Percentiles rank a stretch among this genome's conserved stretches.
Conservation (phyloP, 2,888 invertebrate species). For the Ormyrus labotus region DNA sequence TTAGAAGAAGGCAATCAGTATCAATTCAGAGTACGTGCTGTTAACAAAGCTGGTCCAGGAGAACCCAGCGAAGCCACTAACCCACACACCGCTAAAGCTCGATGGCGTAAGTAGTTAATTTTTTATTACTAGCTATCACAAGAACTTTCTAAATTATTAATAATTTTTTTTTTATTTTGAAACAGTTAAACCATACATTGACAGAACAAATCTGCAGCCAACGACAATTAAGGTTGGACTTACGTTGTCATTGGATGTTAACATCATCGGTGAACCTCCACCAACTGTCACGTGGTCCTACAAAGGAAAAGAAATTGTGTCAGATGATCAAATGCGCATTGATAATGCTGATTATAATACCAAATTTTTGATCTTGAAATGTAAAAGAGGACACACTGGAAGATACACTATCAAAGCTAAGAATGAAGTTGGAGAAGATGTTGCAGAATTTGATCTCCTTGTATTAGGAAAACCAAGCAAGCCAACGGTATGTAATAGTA, state of each 20-base stretch:
- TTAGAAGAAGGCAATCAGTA: conserved; percentile 96
- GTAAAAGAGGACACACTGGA: conserved; percentile 88
- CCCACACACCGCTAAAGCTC: conserved; percentile 92
- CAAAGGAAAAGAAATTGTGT: conserved; percentile 82
- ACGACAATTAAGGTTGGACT: conserved; percentile 92
- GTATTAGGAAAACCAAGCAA: conserved; percentile 88
- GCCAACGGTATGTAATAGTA: conserved; percentile 77
- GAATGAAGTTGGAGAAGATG: conserved; percentile 95
- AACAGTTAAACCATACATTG: conserved; percentile 94
- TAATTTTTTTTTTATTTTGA: too few species aligned
- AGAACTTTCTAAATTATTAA: neutral
- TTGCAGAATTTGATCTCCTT: conserved; percentile 92
- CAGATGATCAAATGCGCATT: conserved; percentile 82
- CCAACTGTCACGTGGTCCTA: conserved; percentile 94
- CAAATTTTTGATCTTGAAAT: conserved; percentile 90
- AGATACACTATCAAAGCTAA: conserved; percentile 92
- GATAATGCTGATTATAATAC: conserved; percentile 93
- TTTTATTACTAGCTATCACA: neutral
- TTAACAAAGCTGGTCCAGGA: conserved; percentile 96
- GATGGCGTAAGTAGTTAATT: conserved; percentile 84
- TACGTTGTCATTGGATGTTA: conserved; percentile 90
- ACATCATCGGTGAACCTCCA: conserved; percentile 94
- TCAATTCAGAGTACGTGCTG: conserved; percentile 94
- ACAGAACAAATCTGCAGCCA: conserved; percentile 91
- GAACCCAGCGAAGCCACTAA: conserved; percentile 94